Base-by-base conservation (phyloP, 2,888 invertebrate species). In the Yponomeuta plumbellus region DNA sequence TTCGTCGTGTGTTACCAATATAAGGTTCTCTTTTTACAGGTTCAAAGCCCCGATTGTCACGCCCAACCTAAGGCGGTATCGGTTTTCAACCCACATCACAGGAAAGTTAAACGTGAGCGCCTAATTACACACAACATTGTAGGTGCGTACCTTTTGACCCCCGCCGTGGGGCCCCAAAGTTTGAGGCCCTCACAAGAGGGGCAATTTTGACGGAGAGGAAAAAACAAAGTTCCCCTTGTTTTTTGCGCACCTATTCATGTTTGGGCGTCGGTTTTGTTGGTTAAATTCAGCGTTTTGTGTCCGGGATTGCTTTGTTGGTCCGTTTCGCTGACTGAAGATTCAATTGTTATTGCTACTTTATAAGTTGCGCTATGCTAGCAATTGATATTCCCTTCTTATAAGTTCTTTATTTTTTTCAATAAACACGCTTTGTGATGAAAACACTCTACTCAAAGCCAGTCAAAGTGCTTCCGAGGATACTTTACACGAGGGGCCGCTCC, bases 11-110 rank as follows among this genome's bases (percentile, higher is more conserved):
- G 39, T 39, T 5, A 11, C 6, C 5, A 11, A 39, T 39, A 11
- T 8, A 39, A 39, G 11, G 17, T 52, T 17, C 5, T 17, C 17
- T 52, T 52, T 52, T 52, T 13, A 52, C 44, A 52, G 5, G 44
- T 52, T 52, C 44, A 17, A 52, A 52, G 44, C 17, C 10, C 0
- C 4, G 2, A 3, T 17, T 52, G 44, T 52, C 44, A 17, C 17
- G 44, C 44, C 10, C 17, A 17, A 17, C 17, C 44, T 17, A 52
- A 2, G 44, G 44, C 44, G 44, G 61, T 61, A 61, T 61, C 61
- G 61, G 61, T 61, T 34, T 26, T 26, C 13, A 61, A 61, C 61
- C 61, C 61, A 61, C 61, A 61, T 61, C 61, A 61, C 26, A 26
- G 23, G 11, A 21, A 22, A 59, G 59, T 59, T 59, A 21, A 59